Conservation (phyloP, 2,113 vertebrate species). For the Poicephalus gulielmi region DNA sequence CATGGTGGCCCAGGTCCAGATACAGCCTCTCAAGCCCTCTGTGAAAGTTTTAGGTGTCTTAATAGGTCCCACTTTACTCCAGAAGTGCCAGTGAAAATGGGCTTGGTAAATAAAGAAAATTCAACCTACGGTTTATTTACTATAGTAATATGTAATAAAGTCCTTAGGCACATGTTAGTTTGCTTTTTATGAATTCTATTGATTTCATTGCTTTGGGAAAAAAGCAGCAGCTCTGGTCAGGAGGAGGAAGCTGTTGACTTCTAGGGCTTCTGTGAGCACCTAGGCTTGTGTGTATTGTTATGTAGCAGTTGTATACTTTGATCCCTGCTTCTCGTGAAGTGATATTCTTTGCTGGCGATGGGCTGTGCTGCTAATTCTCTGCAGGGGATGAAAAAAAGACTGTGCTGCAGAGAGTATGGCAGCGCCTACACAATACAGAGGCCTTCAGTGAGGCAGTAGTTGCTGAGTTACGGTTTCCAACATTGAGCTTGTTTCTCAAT, state of each 20-base stretch:
- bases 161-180: neutral
- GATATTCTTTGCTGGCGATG: neutral
- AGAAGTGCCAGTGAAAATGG: neutral
- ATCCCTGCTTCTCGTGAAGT: accelerated
- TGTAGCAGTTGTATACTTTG: neutral
- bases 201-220: neutral
- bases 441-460: neutral
- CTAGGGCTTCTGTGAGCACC: neutral
- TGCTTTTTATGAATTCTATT: neutral
- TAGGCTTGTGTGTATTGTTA: neutral
- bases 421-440: neutral
- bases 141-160: neutral
- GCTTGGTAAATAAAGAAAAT: neutral
- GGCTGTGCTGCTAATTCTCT: neutral
- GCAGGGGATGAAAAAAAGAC: neutral
- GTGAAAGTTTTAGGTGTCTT: neutral
- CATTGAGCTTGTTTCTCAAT: neutral
- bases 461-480: neutral
- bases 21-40: neutral
- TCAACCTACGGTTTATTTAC: neutral
- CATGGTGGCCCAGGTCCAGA: neutral
- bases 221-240: neutral
- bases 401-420: neutral
- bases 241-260: neutral
- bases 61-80: neutral